Base-by-base conservation (phyloP, 2,113 vertebrate genomes). In the Cyphotilapia sp. region DNA sequence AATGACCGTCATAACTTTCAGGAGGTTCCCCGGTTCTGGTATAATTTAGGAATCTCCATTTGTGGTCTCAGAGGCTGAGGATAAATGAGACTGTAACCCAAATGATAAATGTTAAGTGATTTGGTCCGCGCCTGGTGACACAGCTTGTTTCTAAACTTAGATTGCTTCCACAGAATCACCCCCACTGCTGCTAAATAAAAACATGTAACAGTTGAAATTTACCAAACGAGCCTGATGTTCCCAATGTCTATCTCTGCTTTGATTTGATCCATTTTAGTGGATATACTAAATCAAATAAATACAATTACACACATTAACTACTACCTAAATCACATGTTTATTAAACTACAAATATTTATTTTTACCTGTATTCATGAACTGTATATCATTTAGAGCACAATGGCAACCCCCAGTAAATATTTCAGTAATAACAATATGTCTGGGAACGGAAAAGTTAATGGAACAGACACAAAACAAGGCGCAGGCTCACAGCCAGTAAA, bases 1-100 rank as follows among this genome's bases (percentile, higher is more conserved):
- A 88, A 51, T 88, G 84, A 87, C 69, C 47, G 29, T 90, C 81
- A 88, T 88, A 86, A 92, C 61, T 91, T 90, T 83, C 83, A 81
- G 54, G 83, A 71, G 61, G 51, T 71, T 85, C 81, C 29, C 42
- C 7, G 54, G 24, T 89, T 82, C 56, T 51, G n/a, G 82, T 86
- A 45, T 87, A 74, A 89, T 89, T 91, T 63, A 88, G 47, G 40
- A 88, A 91, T 91, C 88, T 92, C 69, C 83, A 88, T 93, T 93
- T 93, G 93, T 91, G 88, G 88, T 92, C 85, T 82, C 74, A 56
- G 86, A 88, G 82, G 85, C 83, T 82, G 42, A 85, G 80, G 85
- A 89, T 88, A 90, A 91, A 87, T 81, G 22, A 59, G 45, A 78
- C 9, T n/a, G 82, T 83, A 88, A 92, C 94, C 96, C 87, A 92